Evolutionary conservation across 1,140 invertebrate species (phyloP), one percentile per base, ranked within the genome.

Genomic region (Aphis craccivora): DNA sequence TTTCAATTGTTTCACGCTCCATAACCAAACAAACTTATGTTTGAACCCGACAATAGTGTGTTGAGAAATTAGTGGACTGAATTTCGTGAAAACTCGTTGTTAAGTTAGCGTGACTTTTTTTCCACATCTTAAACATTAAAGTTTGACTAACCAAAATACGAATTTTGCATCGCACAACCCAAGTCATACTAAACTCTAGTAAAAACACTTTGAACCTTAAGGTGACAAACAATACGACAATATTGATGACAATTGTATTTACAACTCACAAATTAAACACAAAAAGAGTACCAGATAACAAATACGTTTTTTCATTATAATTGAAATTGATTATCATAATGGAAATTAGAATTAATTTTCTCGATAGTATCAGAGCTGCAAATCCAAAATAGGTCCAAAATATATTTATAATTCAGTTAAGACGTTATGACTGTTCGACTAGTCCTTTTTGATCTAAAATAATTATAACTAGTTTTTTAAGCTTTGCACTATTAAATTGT

Each of bases 61-160:
- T 35, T 55, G 35, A 35, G 48, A 89, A 89, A 89, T 89, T 40
- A 55, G 51, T 25, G 51, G 22, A 89, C 9, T 11, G 51, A 55
- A 55, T 35, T 89, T 89, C 51, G 88, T 53, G 51, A 89, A 55
- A 89, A 55, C 88, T 89, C 35, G 51, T 55, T 35, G 51, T 55
- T 89, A 89, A 89, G 87, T 55, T 89, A 40, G 35, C 35, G n/a
- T 55, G 35, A 55, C 87, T 89, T 89, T 89, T 51, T 89, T 89
- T 89, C 88, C 88, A 53, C 88, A 53, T 89, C 88, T 89, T 89
- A 89, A 89, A 89, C 51, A 89, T 55, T 51, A 89, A 89, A 89
- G 88, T 89, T 89, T 55, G 55, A 53, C 48, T 55, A 25, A 23
- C 48, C 51, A 35, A 89, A 55, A 89, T 55, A 89, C 48, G 51